Evolutionary conservation across 2,797 vertebrate genomes (phyloP).

Genomic region (Oceanodroma leucorhoa): DNA sequence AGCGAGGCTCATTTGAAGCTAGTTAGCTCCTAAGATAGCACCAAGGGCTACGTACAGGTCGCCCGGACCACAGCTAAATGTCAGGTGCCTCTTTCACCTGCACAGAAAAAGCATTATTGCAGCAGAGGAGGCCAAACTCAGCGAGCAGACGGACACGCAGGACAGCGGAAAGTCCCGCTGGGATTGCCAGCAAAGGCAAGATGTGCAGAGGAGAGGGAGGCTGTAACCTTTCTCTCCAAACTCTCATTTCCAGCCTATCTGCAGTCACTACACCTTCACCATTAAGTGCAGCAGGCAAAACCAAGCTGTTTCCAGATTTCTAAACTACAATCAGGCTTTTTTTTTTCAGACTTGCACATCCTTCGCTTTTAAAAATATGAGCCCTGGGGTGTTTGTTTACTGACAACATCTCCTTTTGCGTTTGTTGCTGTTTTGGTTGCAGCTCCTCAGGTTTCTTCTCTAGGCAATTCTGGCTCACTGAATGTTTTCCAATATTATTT

Average conservation of each 20-base stretch:
- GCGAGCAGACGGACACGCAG: fast-evolving
- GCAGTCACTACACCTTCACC: not conserved
- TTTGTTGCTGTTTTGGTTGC: not conserved
- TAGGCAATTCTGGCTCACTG: not conserved
- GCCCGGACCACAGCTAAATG: not conserved
- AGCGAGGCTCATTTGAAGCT: not conserved
- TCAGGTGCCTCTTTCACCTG: not conserved
- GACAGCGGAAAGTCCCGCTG: not conserved
- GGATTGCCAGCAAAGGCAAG: not conserved
- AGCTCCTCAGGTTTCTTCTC: not conserved
- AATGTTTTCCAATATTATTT: not conserved
- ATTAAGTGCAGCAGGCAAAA: not conserved
- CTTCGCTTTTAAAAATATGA: not conserved
- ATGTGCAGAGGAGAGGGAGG: not conserved
- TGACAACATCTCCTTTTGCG: not conserved
- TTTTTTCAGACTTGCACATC: not conserved
- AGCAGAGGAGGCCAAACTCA: not conserved
- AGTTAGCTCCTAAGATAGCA: not conserved
- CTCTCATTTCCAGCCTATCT: not conserved
- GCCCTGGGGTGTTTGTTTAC: not conserved
- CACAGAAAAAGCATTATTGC: not conserved
- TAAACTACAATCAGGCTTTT: not conserved
- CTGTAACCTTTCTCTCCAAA: not conserved
- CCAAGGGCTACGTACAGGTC: fast-evolving
- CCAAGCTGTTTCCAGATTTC: not conserved